Conservation (phyloP, 2,113 vertebrate species). For the Platichthys stellatus region DNA sequence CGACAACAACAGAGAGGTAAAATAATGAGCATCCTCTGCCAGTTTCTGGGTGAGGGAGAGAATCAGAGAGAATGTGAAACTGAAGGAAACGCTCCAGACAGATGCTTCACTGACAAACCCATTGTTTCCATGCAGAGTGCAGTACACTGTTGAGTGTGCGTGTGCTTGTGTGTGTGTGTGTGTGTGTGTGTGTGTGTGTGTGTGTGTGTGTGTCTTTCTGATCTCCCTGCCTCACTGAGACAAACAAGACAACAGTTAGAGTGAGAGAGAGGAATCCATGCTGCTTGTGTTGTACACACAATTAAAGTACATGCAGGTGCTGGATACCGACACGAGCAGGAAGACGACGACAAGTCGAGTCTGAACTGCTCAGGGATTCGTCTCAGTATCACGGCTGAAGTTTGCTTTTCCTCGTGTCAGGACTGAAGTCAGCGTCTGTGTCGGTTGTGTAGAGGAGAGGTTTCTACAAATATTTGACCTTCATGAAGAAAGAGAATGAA, state of each 20-base stretch:
- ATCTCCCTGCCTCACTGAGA: conserved; percentile 34
- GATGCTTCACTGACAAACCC: conserved; percentile 46
- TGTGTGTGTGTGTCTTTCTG: conserved; percentile 20
- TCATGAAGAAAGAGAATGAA: not conserved
- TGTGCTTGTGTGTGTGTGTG: too few relatives aligned
- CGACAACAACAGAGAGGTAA: conserved; percentile 43
- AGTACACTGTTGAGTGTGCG: conserved; percentile 24
- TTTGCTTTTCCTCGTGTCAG: not conserved
- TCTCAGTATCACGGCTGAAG: not conserved
- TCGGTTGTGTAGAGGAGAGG: not conserved
- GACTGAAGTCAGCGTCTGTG: conserved; percentile 5
- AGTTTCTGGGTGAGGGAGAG: conserved; percentile 37
- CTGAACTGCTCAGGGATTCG: not conserved
- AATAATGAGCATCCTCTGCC: conserved; percentile 71
- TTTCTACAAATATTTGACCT: not conserved
- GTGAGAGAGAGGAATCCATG: not conserved
- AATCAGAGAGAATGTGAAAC: conserved; percentile 38
- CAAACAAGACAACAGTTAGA: conserved; percentile 38
- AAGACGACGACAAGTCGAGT: not conserved
- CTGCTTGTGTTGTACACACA: conserved; percentile 36
- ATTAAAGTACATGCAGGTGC: conserved; percentile 26
- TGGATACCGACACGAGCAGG: not conserved
- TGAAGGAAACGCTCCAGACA: conserved; percentile 25
- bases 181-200: not conserved
- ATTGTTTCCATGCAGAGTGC: conserved; percentile 57